A percentile compares a stretch with the other conserved stretches of the same genome.
phyloP scores from a whole-genome alignment of 1,140 invertebrate genomes.

The Diachasma alloeum region DNA sequence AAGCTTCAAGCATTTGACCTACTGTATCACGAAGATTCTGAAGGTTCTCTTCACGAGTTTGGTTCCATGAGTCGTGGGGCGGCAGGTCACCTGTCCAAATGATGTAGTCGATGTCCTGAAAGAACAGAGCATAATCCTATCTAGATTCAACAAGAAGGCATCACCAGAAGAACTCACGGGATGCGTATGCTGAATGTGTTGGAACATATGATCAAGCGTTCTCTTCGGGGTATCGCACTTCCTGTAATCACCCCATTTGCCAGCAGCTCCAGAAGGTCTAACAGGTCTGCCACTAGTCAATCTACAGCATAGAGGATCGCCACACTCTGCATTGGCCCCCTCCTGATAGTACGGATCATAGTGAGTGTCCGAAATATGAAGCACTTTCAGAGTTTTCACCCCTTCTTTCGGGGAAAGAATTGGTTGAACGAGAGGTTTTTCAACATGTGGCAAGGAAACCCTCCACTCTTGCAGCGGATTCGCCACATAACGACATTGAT shows the following conservation, averaged over 20 bases:
- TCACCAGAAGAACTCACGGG: conserved; percentile 66
- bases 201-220: conserved; percentile 90
- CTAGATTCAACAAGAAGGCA: too few relatives aligned
- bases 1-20: conserved; percentile 82
- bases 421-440: conserved; percentile 75
- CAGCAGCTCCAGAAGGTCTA: conserved; percentile 79
- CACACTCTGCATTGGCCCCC: conserved; percentile 89
- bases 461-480: conserved; percentile 92
- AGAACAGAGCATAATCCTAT: conserved; percentile 11
- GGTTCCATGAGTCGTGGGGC: conserved; percentile 97
- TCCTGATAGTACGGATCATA: conserved; percentile 92
- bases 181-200: conserved; percentile 85
- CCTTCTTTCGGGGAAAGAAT: conserved; percentile 74
- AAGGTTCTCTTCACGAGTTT: conserved; percentile 88
- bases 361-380: conserved; percentile 93
- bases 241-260: conserved; percentile 93
- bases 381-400: conserved; percentile 85
- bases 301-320: conserved; percentile 89
- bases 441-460: conserved; percentile 85
- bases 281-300: conserved; percentile 78
- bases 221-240: conserved; percentile 91
- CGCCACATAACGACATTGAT: conserved; percentile 86
- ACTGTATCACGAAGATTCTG: conserved; percentile 87
- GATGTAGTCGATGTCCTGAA: conserved; percentile 95
- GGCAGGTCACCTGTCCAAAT: conserved; percentile 98